Evolutionary conservation across 2,113 vertebrate species (phyloP).

Genomic region (Tupaia chinensis): DNA sequence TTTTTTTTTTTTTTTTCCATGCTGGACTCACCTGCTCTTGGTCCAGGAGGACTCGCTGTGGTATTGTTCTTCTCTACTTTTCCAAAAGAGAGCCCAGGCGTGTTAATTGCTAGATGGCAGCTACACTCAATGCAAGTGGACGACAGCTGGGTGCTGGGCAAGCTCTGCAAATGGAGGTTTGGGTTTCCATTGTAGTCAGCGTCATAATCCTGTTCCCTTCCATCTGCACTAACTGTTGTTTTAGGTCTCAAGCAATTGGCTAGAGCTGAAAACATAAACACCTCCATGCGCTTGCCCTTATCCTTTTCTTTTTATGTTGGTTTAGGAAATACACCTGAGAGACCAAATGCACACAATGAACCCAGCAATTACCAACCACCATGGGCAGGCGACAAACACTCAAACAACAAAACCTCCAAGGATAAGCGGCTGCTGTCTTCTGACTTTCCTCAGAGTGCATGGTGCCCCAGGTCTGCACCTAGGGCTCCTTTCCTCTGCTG

Average conservation of each 20-base stretch:
- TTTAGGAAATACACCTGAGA: constrained; percentile 71
- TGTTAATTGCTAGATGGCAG: constrained; percentile 79
- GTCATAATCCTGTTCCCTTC: constrained; percentile 54
- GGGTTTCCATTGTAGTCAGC: constrained; percentile 75
- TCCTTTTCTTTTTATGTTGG: constrained; percentile 67
- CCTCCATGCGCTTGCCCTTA: constrained; percentile 8
- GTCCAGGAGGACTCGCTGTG: neutral
- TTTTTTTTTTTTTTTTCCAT: neutral
- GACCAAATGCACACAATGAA: constrained; percentile 42
- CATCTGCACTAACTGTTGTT: constrained; percentile 75
- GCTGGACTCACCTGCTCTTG: constrained; percentile 71
- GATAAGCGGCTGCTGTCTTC: neutral
- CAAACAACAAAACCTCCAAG: neutral
- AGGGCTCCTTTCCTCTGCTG: neutral
- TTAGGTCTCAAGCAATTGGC: constrained; percentile 47
- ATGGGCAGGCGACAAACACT: neutral
- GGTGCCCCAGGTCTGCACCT: neutral
- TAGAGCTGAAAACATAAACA: constrained; percentile 55
- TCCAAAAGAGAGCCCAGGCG: constrained; percentile 65
- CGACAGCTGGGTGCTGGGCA: constrained; percentile 76
- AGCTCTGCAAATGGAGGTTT: constrained; percentile 56
- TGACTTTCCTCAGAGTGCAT: rapidly evolving
- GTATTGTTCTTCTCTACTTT: constrained; percentile 27
- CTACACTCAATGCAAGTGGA: neutral
- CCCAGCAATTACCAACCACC: constrained; percentile 66